Evolutionary conservation across 2,113 vertebrate species (phyloP).

Genomic region (Caranx ignobilis): DNA sequence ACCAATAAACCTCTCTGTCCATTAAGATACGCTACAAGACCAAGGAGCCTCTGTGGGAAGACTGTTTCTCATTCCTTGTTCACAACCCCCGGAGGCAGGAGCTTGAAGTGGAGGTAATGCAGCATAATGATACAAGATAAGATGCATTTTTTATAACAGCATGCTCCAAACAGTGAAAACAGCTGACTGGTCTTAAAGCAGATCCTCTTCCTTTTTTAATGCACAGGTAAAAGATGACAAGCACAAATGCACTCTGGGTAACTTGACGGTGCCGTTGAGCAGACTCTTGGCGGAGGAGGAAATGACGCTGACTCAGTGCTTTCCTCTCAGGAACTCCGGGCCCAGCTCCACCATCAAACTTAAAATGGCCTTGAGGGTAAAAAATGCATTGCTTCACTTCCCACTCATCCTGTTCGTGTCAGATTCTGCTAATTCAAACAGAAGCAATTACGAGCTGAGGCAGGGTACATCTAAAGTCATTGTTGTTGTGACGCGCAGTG

Average conservation of each 20-base stretch:
- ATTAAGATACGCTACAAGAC: conserved; percentile 94
- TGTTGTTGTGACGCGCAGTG: not conserved
- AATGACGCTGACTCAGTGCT: conserved; percentile 92
- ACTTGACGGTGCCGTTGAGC: conserved; percentile 87
- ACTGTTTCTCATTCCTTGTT: conserved; percentile 94
- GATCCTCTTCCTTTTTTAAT: not conserved
- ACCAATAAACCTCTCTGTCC: conserved; percentile 23
- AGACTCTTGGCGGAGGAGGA: conserved; percentile 89
- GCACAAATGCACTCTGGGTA: conserved; percentile 93
- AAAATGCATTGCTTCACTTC: not conserved
- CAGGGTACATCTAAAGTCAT: not conserved
- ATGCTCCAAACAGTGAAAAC: not conserved
- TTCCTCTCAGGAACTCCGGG: conserved; percentile 93
- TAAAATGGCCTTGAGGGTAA: conserved; percentile 94
- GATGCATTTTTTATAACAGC: not conserved
- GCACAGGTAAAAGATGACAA: conserved; percentile 93
- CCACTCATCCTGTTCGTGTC: not conserved
- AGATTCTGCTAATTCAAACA: conserved; percentile 23
- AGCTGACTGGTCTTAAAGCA: conserved; percentile 1
- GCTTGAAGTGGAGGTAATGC: conserved; percentile 93
- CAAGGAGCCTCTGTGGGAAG: conserved; percentile 97
- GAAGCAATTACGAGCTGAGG: not conserved
- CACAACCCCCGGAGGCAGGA: conserved; percentile 95
- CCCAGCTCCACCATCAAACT: conserved; percentile 95
- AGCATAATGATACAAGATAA: conserved; percentile 3